Evolutionary conservation across 2,888 invertebrate species (phyloP).

Genomic region (Arctia plantaginis): DNA sequence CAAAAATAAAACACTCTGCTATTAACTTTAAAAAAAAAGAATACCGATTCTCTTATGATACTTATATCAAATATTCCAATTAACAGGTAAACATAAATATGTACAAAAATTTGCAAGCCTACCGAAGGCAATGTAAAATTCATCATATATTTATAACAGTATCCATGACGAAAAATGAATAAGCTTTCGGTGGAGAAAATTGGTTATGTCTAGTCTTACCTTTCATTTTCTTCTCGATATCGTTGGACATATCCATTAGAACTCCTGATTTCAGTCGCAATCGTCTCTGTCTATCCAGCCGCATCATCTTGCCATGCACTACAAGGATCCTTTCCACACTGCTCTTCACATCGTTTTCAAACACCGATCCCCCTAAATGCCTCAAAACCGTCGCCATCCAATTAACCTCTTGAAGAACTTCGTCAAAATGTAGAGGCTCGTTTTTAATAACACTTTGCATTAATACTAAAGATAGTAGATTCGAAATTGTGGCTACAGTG

Average conservation of each 20-base stretch:
- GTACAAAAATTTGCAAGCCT: neutral
- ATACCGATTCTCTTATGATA: too few species aligned
- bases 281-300: slow-evolving; percentile 66
- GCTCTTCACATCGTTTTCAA: slow-evolving; percentile 78
- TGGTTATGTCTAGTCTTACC: slow-evolving; percentile 53
- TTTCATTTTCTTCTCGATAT: slow-evolving; percentile 83
- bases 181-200: neutral
- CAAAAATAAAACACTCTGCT: too few species aligned
- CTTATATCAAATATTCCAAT: neutral
- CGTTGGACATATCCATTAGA: slow-evolving; percentile 73
- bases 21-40: neutral
- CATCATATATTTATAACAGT: neutral
- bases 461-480: slow-evolving; percentile 89
- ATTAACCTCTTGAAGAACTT: slow-evolving; percentile 81
- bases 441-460: slow-evolving; percentile 81
- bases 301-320: slow-evolving; percentile 85
- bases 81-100: too few species aligned
- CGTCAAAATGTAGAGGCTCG: slow-evolving; percentile 73
- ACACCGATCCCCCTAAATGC: slow-evolving; percentile 76
- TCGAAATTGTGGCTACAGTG: slow-evolving; percentile 90
- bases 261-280: slow-evolving; percentile 74
- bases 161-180: neutral
- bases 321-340: slow-evolving; percentile 86
- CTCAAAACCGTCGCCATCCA: slow-evolving; percentile 82
- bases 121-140: neutral